Evolutionary conservation across 1,140 invertebrate genomes (phyloP).

Genomic region (Drosophila miranda): DNA sequence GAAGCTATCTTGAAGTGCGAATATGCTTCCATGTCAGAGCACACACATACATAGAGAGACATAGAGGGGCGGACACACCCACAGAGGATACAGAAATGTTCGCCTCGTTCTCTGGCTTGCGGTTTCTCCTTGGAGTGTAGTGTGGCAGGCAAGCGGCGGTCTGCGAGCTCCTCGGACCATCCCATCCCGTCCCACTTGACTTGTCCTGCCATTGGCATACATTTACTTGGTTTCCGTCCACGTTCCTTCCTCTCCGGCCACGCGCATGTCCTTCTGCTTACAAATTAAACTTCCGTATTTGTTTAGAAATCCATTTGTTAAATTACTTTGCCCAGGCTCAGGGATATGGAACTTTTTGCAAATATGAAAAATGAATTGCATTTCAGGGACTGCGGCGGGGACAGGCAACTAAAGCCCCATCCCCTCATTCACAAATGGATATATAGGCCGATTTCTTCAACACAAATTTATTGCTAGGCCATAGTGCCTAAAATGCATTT

Average conservation of each 20-base stretch:
- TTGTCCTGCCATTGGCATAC: constrained; percentile 70
- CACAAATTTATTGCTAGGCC: constrained; percentile 66
- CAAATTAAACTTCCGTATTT: constrained; percentile 82
- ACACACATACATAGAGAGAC: constrained; percentile 12
- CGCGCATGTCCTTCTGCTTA: constrained; percentile 77
- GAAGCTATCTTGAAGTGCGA: constrained; percentile 79
- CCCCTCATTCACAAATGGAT: neutral
- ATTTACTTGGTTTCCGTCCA: constrained; percentile 70
- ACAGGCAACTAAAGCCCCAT: constrained; percentile 22
- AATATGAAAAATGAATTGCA: constrained; percentile 79
- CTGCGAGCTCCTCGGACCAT: constrained; percentile 40
- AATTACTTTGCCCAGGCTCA: constrained; percentile 70
- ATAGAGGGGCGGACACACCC: constrained; percentile 20
- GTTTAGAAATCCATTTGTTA: constrained; percentile 82
- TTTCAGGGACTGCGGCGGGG: constrained; percentile 56
- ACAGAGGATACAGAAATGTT: constrained; percentile 46
- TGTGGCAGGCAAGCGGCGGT: constrained; percentile 62
- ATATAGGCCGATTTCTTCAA: constrained; percentile 72
- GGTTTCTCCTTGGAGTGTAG: constrained; percentile 46
- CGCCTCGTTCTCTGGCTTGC: constrained; percentile 50
- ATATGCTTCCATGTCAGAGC: constrained; percentile 66
- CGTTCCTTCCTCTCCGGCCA: constrained; percentile 28
- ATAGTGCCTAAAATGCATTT: constrained; percentile 75
- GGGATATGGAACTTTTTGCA: constrained; percentile 43
- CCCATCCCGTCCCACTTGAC: constrained; percentile 7